Conservation (phyloP, 2,113 vertebrate genomes). For the Nibea coibor region DNA sequence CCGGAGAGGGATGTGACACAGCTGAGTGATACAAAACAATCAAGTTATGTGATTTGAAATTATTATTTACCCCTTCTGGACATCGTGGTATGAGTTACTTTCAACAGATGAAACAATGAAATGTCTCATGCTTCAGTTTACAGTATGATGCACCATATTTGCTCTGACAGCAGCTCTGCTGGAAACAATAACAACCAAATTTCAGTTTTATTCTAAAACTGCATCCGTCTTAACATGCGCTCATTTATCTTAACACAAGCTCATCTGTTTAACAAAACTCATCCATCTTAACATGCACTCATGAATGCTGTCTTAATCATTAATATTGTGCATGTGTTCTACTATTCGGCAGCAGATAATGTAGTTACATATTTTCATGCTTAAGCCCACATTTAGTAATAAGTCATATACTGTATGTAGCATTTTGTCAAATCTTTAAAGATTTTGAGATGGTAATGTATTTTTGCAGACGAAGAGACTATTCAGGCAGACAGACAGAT, state of each 20-base stretch:
- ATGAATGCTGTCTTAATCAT: not conserved
- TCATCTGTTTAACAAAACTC: too few species aligned
- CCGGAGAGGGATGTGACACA: constrained; percentile 20
- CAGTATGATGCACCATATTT: not conserved
- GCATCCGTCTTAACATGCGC: too few species aligned
- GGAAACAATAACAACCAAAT: not conserved
- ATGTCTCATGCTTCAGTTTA: not conserved
- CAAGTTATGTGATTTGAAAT: constrained; percentile 1
- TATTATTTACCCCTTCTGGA: not conserved
- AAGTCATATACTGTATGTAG: not conserved
- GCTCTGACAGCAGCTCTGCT: not conserved
- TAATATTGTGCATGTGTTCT: not conserved
- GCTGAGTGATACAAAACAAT: constrained; percentile 38
- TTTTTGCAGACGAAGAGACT: not conserved
- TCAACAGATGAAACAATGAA: constrained; percentile 2
- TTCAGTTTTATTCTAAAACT: too few species aligned
- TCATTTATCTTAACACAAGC: too few species aligned
- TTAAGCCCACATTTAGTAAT: not conserved
- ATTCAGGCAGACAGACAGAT: not conserved
- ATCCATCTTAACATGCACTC: too few species aligned
- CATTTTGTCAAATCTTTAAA: not conserved
- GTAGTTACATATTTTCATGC: not conserved
- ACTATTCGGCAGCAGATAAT: not conserved
- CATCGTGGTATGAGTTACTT: not conserved
- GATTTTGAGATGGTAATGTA: not conserved